phyloP scores from a whole-genome alignment of 2,797 vertebrate genomes.

The Pangasius djambal region DNA sequence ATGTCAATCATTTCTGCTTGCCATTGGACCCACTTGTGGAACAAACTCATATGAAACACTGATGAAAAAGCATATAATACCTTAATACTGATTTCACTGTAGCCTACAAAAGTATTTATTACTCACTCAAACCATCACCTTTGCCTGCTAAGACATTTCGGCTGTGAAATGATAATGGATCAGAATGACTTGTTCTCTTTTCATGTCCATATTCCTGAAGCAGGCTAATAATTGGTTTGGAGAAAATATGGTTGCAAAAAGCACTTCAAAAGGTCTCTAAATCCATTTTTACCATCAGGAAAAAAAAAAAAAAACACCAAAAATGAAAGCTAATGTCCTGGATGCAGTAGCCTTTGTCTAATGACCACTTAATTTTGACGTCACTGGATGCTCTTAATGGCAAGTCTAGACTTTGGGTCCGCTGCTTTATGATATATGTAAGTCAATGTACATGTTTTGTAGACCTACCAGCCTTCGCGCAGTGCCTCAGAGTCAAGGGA shows the following conservation, averaged over 20 bases:
- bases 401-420: neutral
- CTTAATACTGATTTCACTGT: constrained; percentile 27
- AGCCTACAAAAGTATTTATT: constrained; percentile 23
- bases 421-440: neutral
- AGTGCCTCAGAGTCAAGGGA: neutral
- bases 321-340: constrained; percentile 40
- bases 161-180: constrained; percentile 45
- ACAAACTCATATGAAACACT: constrained; percentile 2
- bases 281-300: constrained; percentile 16
- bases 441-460: constrained; percentile 21
- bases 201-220: constrained; percentile 33
- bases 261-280: constrained; percentile 37
- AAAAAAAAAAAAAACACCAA: neutral
- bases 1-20: constrained; percentile 3
- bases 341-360: constrained; percentile 27
- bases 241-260: constrained; percentile 40
- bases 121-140: constrained; percentile 29
- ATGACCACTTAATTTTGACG: constrained; percentile 35
- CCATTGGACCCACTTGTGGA: neutral
- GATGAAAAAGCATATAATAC: constrained; percentile 38
- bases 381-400: constrained; percentile 28
- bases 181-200: constrained; percentile 33
- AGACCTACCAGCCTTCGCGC: neutral
- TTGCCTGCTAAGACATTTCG: constrained; percentile 22
- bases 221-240: constrained; percentile 34